Conservation (phyloP, 2,797 vertebrate genomes). For the Eospalax fontanierii region DNA sequence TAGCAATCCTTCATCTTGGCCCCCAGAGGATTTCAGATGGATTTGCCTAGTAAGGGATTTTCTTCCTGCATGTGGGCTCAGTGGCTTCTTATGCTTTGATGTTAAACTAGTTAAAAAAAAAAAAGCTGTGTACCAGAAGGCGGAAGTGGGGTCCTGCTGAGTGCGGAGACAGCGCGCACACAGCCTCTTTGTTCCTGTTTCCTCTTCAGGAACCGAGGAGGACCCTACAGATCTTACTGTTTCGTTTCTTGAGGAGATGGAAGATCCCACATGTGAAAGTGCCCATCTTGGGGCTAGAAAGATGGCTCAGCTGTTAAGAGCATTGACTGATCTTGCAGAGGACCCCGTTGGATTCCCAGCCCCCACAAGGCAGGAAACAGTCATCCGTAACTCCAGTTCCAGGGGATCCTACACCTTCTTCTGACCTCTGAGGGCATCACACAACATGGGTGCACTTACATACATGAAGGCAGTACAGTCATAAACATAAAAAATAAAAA, state of each 20-base stretch:
- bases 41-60: constrained; percentile 69
- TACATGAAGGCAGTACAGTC: too few species aligned
- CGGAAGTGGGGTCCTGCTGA: constrained; percentile 56
- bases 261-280: background rate
- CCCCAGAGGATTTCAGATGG: background rate
- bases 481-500: too few species aligned
- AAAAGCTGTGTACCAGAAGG: constrained; percentile 5
- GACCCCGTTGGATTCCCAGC: too few species aligned
- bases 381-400: too few species aligned
- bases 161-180: background rate
- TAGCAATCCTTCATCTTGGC: background rate
- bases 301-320: too few species aligned
- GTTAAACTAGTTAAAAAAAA: constrained; percentile 14
- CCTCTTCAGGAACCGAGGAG: constrained; percentile 14
- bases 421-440: too few species aligned
- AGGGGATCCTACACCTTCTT: too few species aligned
- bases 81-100: constrained; percentile 73
- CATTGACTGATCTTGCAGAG: too few species aligned
- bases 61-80: constrained; percentile 51
- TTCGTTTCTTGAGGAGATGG: background rate
- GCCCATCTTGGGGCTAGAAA: too few species aligned
- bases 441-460: too few species aligned
- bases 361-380: too few species aligned
- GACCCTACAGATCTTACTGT: background rate
- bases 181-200: constrained; percentile 61